Conservation (phyloP, 2,113 vertebrate species). For the Eptesicus fuscus region DNA sequence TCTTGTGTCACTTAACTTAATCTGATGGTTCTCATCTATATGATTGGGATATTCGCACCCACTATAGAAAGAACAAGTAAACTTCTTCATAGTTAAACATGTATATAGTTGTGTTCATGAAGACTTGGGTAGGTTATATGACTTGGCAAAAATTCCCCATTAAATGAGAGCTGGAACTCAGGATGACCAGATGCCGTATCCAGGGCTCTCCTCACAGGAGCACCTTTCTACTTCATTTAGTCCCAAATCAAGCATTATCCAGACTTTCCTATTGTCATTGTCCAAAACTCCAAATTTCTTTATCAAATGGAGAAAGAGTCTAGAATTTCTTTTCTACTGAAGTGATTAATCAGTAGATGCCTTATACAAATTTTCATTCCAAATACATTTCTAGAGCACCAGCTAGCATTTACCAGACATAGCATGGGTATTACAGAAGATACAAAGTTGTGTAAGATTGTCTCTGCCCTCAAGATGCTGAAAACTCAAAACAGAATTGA, state of each 20-base stretch:
- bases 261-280: background rate
- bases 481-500: background rate
- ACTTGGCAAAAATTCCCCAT: background rate
- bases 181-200: background rate
- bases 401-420: background rate
- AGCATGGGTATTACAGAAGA: background rate
- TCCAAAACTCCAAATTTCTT: background rate
- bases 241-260: background rate
- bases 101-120: background rate
- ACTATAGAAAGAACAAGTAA: background rate
- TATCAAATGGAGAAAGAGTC: background rate
- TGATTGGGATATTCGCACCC: background rate
- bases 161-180: background rate
- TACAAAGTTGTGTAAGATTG: accelerated
- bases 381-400: background rate
- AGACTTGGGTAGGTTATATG: background rate
- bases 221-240: background rate
- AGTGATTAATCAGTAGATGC: background rate
- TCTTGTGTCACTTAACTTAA: background rate
- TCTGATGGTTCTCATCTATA: background rate
- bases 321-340: background rate
- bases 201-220: background rate
- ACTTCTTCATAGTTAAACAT: background rate
- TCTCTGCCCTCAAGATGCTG: background rate
- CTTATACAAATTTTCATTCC: background rate